Percentiles rank a stretch among this genome's conserved stretches.
Evolutionary conservation across 2,888 invertebrate species (phyloP).

Genomic region (Tanytarsus gracilentus): DNA sequence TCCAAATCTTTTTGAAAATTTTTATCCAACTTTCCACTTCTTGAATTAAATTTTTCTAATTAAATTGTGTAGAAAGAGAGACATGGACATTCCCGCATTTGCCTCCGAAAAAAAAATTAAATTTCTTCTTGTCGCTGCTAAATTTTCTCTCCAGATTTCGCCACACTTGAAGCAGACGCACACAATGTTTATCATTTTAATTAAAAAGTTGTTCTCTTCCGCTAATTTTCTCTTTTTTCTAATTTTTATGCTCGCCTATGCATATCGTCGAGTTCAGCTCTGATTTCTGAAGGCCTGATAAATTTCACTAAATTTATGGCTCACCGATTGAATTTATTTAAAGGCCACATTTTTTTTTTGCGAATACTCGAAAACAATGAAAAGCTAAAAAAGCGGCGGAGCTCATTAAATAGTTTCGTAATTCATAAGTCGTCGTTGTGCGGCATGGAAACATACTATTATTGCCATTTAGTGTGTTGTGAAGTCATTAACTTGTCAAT

Average conservation of each 20-base stretch:
- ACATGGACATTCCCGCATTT: slow-evolving; percentile 19
- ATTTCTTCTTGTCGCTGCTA: background rate
- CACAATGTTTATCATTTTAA: slow-evolving; percentile 28
- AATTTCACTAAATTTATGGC: no score
- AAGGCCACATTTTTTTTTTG: no score
- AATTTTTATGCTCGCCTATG: background rate
- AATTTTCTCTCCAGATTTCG: slow-evolving; percentile 2
- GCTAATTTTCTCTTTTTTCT: background rate
- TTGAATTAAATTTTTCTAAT: slow-evolving; percentile 14
- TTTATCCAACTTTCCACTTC: no score
- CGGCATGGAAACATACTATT: slow-evolving; percentile 19
- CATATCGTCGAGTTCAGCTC: no score
- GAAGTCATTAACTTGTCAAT: slow-evolving; percentile 28
- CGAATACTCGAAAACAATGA: slow-evolving; percentile 5
- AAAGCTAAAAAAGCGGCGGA: no score
- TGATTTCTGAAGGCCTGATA: no score
- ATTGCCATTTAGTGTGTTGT: slow-evolving; percentile 27
- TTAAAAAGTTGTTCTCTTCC: slow-evolving; percentile 17
- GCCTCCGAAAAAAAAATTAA: background rate
- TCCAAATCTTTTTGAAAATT: no score
- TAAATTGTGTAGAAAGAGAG: slow-evolving; percentile 18
- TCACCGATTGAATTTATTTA: no score
- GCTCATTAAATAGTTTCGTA: slow-evolving; percentile 12
- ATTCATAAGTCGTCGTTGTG: slow-evolving; percentile 1
- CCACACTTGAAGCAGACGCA: background rate